Conservation (phyloP, 2,797 vertebrate species). For the Smutsia temminckii region DNA sequence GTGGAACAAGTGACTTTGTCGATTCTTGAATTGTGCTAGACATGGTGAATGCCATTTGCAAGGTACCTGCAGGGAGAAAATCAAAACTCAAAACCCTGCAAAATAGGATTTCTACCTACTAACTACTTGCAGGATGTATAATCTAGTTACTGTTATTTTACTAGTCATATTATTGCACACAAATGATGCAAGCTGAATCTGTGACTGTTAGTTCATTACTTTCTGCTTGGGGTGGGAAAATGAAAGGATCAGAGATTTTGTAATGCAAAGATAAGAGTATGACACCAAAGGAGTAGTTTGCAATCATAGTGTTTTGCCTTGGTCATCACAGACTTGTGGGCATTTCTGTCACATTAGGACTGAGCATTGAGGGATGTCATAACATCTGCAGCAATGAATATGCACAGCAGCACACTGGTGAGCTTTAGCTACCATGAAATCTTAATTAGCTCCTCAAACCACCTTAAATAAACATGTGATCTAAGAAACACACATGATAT, state of each 20-base stretch:
- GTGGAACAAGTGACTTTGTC: fast-evolving
- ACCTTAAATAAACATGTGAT: fast-evolving
- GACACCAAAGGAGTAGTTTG: neutral
- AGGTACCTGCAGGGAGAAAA: neutral
- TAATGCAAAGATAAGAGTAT: neutral
- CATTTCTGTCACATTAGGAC: fast-evolving
- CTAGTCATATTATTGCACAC: neutral
- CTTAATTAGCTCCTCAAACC: too few relatives aligned
- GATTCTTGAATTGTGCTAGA: fast-evolving
- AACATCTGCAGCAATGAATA: fast-evolving
- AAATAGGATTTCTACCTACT: fast-evolving
- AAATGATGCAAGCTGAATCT: neutral
- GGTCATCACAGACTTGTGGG: fast-evolving
- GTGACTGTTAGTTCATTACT: neutral
- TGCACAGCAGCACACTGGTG: fast-evolving
- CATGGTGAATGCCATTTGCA: fast-evolving
- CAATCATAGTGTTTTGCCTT: fast-evolving
- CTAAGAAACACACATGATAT: neutral
- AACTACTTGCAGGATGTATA: fast-evolving
- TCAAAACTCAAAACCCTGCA: neutral
- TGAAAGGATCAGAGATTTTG: neutral
- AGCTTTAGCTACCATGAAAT: neutral
- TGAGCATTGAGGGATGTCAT: neutral
- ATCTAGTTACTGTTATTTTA: neutral
- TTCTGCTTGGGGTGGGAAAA: neutral